Base-by-base conservation (phyloP, 2,113 vertebrate genomes). In the Aepyceros melampus region DNA sequence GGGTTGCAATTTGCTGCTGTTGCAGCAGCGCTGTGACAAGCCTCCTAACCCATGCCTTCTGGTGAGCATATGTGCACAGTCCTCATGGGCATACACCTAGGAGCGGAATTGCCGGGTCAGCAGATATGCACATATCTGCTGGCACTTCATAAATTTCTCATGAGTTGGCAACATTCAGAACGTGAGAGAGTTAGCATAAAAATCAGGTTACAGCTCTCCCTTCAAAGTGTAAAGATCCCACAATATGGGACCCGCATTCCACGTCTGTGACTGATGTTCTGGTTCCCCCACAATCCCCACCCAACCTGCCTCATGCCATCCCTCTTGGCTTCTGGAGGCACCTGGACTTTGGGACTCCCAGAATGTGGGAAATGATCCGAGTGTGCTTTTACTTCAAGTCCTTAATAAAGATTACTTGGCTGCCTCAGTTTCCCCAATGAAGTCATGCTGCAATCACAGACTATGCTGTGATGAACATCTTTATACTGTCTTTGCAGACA, bases 61-160 rank as follows among this genome's bases (percentile, higher is more conserved):
- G 67, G 71, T 10, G 36, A 17, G 40, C 25, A 14, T 0, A 5
- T 0, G 31, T 8, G 19, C 23, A 1, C 1, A 0, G 9, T 6
- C 25, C 58, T 62, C 21, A 1, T 0, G 67, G 88, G 67, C 1
- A 21, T 40, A 9, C 17, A 16, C 31, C 9, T 4, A 5, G 91
- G 55, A 91, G 76, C 5, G 0, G 85, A 95, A 78, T 47, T 36
- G 40, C 36, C 12, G 25, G 45, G 11, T 49, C 58, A 16, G 25
- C 64, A 45, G 25, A 29, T 15, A 16, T 2, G 16, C 45, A 7
- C 5, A 1, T 0, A 17, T 10, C 14, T 7, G 79, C 60, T 56
- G 17, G 58, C 17, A 29, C 79, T 60, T 31, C 10, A 27, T n/a
- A n/a, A 21, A 71, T 51, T 36, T 51, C 40, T 8, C 23, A 56